Base-by-base conservation (phyloP, 2,797 vertebrate genomes). In the Hylomyscus alleni region DNA sequence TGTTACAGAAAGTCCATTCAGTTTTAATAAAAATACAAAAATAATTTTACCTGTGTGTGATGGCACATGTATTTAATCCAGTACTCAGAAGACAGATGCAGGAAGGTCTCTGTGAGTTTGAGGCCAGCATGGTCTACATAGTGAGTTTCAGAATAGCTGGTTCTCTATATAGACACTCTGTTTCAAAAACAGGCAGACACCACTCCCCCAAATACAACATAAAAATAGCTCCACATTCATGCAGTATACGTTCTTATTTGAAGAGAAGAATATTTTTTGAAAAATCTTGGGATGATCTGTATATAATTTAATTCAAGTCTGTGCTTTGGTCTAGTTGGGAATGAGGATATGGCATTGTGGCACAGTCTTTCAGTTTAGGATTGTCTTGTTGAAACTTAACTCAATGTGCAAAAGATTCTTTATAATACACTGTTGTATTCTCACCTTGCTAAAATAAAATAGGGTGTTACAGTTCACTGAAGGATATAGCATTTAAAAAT, bases 371-470 rank as follows among this genome's bases (percentile, higher is more conserved):
- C 15, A 47, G 56, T n/a, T 76, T 77, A 76, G 65, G 50, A 15
- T 90, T 89, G 34, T 4, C 86, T 93, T 96, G 40, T 76, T 90
- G 83, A n/a, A n/a, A 89, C 56, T 65, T 95, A 47, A 40, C 62
- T 86, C n/a, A 78, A 10, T 88, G n/a, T 78, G 34, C 72, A 90
- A 62, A 90, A 78, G 14, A 34, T 47, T 26, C 47, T 85, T 84
- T 44, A 50, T 0, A n/a, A 65, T 72, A 34, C 60, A 83, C 9
- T 85, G 47, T 77, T 93, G 6, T 82, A 19, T 96, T 92, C 56
- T 91, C 11, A 83, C 58, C 20, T 92, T 95, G n/a, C 85, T 96
- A 92, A 86, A 89, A 91, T 89, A 54, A 81, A 94, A 62, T 75
- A 31, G 54, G 52, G 19, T 89, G 24, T 37, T 95, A 2, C 62